Base-by-base conservation (phyloP, 2,113 vertebrate species). In the Zapus hudsonius region DNA sequence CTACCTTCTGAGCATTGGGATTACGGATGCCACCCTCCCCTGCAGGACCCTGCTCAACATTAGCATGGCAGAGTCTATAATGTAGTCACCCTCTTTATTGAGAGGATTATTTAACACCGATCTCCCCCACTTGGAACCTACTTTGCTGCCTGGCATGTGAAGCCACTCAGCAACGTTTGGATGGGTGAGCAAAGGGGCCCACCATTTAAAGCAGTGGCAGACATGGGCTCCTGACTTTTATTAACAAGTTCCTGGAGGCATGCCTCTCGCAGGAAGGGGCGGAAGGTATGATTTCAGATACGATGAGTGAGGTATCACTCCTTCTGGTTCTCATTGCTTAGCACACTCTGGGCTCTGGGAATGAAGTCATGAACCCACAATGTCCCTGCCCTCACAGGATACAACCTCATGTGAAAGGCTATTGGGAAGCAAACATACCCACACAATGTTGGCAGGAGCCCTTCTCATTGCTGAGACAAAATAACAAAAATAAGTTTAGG, bases 201-300 rank as follows among this genome's bases (percentile, higher is more conserved):
- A 36, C 44, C 87, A 89, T 87, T 87, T 91, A 86, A 87, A 31
- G 31, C 19, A 22, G 27, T 64, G 63, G 73, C 38, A 73, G 23
- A 61, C 2, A 17, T 59, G 47, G 40, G 55, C 29, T 40, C 17
- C 69, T 87, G 1, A 31, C 33, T 91, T 81, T 70, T 70, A 57
- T 73, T 67, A 87, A 59, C 84, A 67, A 75, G 63, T 72, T 95
- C 76, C 61, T 75, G 59, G 52, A 74, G 23, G 36, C 44, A 55
- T 1, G 5, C n/a, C 70, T 59, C 29, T 67, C 55, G 7, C 70
- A 25, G 7, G 55, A 42, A 76, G 27, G 25, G 52, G 47, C 44
- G 52, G 27, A 44, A 84, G 76, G 57, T 13, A 1, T 15, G 47
- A 13, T 70, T 67, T 31, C 12, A 25, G 3, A 57, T 63, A 22